Conservation (phyloP, 2,113 vertebrate species). For the Cervus canadensis region DNA sequence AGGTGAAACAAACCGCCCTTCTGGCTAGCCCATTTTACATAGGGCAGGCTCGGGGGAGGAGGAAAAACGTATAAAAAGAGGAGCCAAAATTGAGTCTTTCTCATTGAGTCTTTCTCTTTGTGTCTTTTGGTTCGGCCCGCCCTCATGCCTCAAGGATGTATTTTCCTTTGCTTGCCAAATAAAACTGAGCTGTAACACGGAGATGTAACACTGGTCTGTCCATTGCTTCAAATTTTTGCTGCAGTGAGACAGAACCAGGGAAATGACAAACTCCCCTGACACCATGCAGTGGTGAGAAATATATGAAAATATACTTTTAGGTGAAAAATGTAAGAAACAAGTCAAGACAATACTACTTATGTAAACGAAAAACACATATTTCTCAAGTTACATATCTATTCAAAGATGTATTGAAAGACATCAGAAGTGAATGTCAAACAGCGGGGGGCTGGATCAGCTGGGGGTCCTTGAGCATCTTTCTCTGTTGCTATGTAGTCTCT, state of each 20-base stretch:
- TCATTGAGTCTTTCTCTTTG: background rate
- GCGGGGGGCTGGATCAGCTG: background rate
- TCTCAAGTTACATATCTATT: background rate
- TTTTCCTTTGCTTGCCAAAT: background rate
- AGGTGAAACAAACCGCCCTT: background rate
- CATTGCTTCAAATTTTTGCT: background rate
- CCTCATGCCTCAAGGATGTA: background rate
- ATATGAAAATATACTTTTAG: background rate
- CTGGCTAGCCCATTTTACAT: background rate
- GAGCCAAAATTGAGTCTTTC: background rate
- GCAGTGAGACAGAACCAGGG: background rate
- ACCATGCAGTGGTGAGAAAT: background rate
- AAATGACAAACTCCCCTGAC: background rate
- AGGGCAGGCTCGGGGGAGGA: background rate
- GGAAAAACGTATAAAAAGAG: background rate
- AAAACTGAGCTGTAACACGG: background rate
- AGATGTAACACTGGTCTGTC: background rate
- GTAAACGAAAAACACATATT: background rate
- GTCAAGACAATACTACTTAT: background rate
- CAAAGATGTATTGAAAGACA: background rate
- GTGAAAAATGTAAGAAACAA: background rate
- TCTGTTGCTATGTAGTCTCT: background rate
- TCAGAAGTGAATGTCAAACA: background rate
- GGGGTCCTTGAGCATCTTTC: background rate
- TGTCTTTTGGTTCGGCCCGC: rapidly evolving